A percentile compares a stretch with the other conserved stretches of the same genome.
Evolutionary conservation across 2,113 vertebrate species (phyloP).

Genomic region (Todiramphus chloris): DNA sequence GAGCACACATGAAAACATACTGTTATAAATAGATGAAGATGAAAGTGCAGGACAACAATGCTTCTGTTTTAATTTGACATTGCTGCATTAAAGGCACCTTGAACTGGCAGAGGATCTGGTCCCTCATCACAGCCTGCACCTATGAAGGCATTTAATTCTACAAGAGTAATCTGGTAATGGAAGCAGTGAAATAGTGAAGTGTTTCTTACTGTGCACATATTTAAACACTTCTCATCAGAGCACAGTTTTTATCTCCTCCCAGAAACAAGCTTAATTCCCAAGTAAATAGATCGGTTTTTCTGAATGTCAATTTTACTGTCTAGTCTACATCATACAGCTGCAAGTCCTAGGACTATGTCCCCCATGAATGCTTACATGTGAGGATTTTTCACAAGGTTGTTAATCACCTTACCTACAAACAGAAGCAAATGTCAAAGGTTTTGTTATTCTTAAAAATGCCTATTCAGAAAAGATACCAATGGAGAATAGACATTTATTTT

Average conservation of each 20-base stretch:
- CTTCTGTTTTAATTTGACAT: not conserved
- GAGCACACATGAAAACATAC: not conserved
- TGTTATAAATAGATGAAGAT: not conserved
- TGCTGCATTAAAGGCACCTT: not conserved
- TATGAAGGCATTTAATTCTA: not conserved
- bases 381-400: not conserved
- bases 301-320: not conserved
- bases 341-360: not conserved
- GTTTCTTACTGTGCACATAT: not conserved
- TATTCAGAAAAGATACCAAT: not conserved
- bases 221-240: not conserved
- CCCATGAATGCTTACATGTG: not conserved
- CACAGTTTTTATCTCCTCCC: not conserved
- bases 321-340: not conserved
- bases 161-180: not conserved
- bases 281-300: not conserved
- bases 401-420: not conserved
- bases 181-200: not conserved
- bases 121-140: not conserved
- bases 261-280: not conserved
- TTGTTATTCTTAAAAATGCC: not conserved
- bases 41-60: not conserved
- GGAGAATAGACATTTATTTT: not conserved
- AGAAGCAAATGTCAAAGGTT: not conserved
- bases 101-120: not conserved